Evolutionary conservation across 1,140 invertebrate genomes (phyloP).

Genomic region (Apis laboriosa): DNA sequence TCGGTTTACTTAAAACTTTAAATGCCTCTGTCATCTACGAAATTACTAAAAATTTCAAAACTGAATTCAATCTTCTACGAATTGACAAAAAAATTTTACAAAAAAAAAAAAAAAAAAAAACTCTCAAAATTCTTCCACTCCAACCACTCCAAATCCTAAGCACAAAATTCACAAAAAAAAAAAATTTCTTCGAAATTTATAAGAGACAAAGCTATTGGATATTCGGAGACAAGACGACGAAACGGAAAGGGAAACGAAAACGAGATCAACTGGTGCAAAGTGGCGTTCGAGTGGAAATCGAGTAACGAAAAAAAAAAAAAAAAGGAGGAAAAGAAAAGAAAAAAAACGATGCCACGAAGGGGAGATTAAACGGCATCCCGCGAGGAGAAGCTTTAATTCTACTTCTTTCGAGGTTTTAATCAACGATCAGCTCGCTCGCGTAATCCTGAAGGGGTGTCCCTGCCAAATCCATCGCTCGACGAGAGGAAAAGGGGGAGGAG

Average conservation of each 20-base stretch:
- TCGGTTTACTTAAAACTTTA: too few species aligned
- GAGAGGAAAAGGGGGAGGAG: not conserved
- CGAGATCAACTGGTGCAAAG: not conserved
- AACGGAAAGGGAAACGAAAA: not conserved
- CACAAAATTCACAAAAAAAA: too few species aligned
- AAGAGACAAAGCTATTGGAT: not conserved
- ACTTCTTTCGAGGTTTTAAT: constrained; percentile 61
- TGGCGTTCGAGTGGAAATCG: not conserved
- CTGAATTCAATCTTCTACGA: too few species aligned
- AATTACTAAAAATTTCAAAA: too few species aligned
- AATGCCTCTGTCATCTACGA: too few species aligned
- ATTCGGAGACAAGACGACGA: not conserved
- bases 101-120: too few species aligned
- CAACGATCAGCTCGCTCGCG: constrained; percentile 55
- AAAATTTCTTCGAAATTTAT: too few species aligned
- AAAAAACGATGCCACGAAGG: constrained; percentile 21
- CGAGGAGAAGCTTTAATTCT: constrained; percentile 57
- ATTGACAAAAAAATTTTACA: too few species aligned
- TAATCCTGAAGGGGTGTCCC: constrained; percentile 50
- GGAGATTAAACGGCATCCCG: constrained; percentile 49
- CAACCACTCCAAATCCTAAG: too few species aligned
- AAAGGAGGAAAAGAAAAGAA: not conserved
- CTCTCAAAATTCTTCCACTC: too few species aligned
- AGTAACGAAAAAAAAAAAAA: not conserved
- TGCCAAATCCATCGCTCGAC: constrained; percentile 21